Percentiles rank a stretch among this genome's conserved stretches.
phyloP scores from a whole-genome alignment of 2,797 vertebrate genomes.

The Lerista edwardsae region DNA sequence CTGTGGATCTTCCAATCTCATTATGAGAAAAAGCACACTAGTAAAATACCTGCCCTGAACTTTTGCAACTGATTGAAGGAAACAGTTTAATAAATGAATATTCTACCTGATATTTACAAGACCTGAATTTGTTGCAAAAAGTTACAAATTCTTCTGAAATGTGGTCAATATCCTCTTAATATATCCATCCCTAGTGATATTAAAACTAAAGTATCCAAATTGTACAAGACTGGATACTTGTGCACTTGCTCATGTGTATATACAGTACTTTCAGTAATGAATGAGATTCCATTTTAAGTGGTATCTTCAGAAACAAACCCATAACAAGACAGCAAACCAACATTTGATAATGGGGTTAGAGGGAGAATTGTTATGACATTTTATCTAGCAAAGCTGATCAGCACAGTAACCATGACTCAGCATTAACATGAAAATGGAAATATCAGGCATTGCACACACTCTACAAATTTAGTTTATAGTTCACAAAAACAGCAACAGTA shows the following conservation, averaged over 20 bases:
- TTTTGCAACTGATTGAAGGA: neutral
- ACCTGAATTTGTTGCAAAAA: neutral
- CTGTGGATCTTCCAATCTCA: too few relatives aligned
- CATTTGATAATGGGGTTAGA: neutral
- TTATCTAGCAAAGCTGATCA: constrained; percentile 56
- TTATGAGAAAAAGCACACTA: neutral
- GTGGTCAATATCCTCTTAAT: neutral
- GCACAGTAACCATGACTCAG: constrained; percentile 59
- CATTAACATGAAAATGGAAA: neutral
- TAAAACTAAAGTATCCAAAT: neutral
- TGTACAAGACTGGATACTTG: neutral
- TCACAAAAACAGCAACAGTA: neutral
- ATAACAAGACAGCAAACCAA: neutral
- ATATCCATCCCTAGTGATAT: neutral
- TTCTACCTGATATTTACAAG: neutral
- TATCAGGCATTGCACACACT: neutral
- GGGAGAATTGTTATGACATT: constrained; percentile 24
- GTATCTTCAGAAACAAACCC: neutral
- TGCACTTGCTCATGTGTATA: neutral
- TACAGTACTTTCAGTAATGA: neutral
- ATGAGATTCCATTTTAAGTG: neutral
- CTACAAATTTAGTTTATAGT: neutral
- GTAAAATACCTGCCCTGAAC: neutral
- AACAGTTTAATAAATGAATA: neutral
- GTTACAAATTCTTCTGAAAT: neutral